phyloP scores from a whole-genome alignment of 2,888 invertebrate genomes.

The Latheticus oryzae region DNA sequence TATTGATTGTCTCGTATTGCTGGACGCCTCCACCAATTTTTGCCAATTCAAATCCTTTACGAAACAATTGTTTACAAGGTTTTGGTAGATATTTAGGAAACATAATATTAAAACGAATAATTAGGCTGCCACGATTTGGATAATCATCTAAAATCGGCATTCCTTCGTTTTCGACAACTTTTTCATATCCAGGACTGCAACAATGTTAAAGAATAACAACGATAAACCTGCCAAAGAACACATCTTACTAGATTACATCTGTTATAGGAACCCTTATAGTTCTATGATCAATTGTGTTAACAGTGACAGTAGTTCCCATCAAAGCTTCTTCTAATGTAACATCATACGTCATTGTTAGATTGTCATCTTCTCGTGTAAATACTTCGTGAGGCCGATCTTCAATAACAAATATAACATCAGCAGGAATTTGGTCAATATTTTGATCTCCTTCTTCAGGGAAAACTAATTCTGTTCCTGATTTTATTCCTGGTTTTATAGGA shows the following conservation, averaged over 20 bases:
- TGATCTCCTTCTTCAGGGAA: conserved; percentile 87
- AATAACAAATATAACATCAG: conserved; percentile 80
- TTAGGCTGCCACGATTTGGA: conserved; percentile 75
- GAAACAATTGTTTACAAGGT: conserved; percentile 63
- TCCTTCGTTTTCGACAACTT: conserved; percentile 78
- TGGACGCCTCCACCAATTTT: conserved; percentile 53
- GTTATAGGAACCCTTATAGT: conserved; percentile 76
- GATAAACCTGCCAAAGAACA: too few relatives aligned
- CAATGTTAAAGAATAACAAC: neutral
- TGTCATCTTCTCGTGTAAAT: conserved; percentile 75
- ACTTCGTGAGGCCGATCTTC: conserved; percentile 77
- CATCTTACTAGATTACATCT: conserved; percentile 77
- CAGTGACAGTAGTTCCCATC: conserved; percentile 74
- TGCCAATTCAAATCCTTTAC: conserved; percentile 61
- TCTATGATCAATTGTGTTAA: conserved; percentile 79
- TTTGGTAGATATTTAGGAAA: conserved; percentile 70
- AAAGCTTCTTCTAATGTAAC: conserved; percentile 79
- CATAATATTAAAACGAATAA: conserved; percentile 74
- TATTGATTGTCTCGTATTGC: conserved; percentile 60
- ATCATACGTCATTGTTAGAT: conserved; percentile 73
- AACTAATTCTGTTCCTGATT: conserved; percentile 76
- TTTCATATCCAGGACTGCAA: conserved; percentile 74
- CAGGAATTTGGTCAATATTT: conserved; percentile 78
- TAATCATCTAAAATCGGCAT: conserved; percentile 75
- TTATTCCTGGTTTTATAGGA: conserved; percentile 80